A percentile compares a stretch with the other conserved stretches of the same genome.
phyloP scores from a whole-genome alignment of 2,113 vertebrate genomes.

The Columbina picui region DNA sequence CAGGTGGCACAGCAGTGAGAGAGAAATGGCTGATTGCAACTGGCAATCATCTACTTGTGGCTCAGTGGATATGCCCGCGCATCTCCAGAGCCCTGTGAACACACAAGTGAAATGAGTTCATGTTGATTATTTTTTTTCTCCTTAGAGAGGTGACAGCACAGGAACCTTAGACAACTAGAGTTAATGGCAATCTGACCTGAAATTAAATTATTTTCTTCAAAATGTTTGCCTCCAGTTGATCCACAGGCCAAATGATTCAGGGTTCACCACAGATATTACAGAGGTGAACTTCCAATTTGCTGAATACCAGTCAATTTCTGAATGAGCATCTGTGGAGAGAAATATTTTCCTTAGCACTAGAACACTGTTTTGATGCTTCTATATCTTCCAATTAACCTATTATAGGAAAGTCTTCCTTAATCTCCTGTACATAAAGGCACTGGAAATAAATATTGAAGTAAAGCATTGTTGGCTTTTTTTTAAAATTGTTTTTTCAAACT shows the following conservation, averaged over 20 bases:
- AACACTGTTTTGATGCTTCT: neutral
- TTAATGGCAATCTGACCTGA: neutral
- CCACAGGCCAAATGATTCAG: neutral
- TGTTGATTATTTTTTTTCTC: neutral
- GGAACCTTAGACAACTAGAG: accelerated
- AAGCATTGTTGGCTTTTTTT: neutral
- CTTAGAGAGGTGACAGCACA: neutral
- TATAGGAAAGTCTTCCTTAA: neutral
- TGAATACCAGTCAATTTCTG: neutral
- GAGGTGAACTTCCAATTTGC: neutral
- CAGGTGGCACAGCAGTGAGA: accelerated
- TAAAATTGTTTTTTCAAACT: neutral
- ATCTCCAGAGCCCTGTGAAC: neutral
- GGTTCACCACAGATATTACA: neutral
- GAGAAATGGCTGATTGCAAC: neutral
- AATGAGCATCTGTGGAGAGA: neutral
- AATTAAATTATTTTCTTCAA: neutral
- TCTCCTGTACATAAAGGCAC: neutral
- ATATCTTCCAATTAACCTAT: neutral
- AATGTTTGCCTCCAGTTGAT: neutral
- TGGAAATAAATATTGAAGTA: neutral
- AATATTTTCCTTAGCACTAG: neutral
- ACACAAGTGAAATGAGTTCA: neutral
- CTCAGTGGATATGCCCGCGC: accelerated
- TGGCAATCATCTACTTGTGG: neutral